These are phyloP conservation scores for Phragmatobia fuliginosa DNA, from an alignment of 2,888 invertebrate genomes.

Conservation along the genomic window DNA sequence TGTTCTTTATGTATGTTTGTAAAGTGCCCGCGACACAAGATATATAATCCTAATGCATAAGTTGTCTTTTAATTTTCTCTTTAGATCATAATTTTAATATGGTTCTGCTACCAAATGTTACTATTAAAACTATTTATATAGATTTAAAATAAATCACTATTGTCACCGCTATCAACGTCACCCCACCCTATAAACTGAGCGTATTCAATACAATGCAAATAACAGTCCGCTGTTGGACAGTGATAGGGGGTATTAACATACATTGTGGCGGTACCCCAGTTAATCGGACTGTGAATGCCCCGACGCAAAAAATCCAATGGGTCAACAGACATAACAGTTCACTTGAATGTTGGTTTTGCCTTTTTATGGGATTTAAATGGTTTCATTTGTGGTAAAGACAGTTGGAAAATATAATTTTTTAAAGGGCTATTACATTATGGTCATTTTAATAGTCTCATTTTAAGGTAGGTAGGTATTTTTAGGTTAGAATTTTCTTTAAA, in stretches of 20 bases:
- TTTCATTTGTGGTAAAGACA: constrained; percentile 27
- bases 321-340: constrained; percentile 45
- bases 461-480: no score
- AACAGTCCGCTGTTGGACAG: constrained; percentile 66
- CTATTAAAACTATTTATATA: no score
- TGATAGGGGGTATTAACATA: constrained; percentile 80
- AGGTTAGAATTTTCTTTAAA: not conserved
- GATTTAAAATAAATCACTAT: not conserved
- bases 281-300: constrained; percentile 61
- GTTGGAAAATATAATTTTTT: not conserved
- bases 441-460: no score
- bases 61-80: no score
- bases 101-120: no score
- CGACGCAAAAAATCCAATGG: constrained; percentile 50
- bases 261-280: constrained; percentile 59
- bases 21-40: no score
- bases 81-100: no score
- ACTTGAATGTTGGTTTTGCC: constrained; percentile 31
- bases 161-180: constrained; percentile 16
- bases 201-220: constrained; percentile 79
- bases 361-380: constrained; percentile 28
- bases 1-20: no score
- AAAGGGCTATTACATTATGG: not conserved
- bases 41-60: no score
- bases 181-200: constrained; percentile 42